Base-by-base conservation (phyloP, 2,888 invertebrate species). In the Poecilobothrus nobilitatus region DNA sequence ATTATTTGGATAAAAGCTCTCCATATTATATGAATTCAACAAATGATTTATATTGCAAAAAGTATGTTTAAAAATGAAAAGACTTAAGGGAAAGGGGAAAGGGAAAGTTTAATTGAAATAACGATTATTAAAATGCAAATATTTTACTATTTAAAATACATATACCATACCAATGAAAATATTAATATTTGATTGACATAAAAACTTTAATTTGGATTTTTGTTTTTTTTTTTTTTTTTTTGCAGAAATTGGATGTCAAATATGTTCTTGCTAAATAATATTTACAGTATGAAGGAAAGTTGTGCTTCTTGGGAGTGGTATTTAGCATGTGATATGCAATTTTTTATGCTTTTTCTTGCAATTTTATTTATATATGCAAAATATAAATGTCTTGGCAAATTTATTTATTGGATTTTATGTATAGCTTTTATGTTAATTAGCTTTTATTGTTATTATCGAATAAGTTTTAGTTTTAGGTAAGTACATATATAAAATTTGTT, bases 301-400 rank as follows among this genome's bases (percentile, higher is more conserved):
- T 71, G 71, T 21, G 62, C 68, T 12, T 64, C 63, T 22, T 69
- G 69, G 69, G 61, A 66, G 6, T 71, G 71, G 71, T 67, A 66
- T 62, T 34, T 69, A 22, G 71, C 69, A 10, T 71, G 71, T 67
- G 71, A 71, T 18, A 69, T 71, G 62, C 71, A 71, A 41, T 71
- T 69, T 66, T 71, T 66, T 27, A 63, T 63, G 5, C n/a, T 71
- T 6, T 64, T 67, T n/a, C 62, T 67, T 15, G 4, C 61, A 3
- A 62, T 69, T 12, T 63, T 71, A 41, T 65, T 71, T 20, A 33
- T 68, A 41, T 71, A 69, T 61, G 34, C 66, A n/a, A 71, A 68
- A 67, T 63, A 33, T 44, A 41, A 68, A 34, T 61, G 44, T 15
- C 12, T 34, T 18, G 65, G 44, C 5, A 65, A 65, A 65, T 68